phyloP scores from a whole-genome alignment of 2,888 invertebrate species.

The Neocrepidodera transversa region DNA sequence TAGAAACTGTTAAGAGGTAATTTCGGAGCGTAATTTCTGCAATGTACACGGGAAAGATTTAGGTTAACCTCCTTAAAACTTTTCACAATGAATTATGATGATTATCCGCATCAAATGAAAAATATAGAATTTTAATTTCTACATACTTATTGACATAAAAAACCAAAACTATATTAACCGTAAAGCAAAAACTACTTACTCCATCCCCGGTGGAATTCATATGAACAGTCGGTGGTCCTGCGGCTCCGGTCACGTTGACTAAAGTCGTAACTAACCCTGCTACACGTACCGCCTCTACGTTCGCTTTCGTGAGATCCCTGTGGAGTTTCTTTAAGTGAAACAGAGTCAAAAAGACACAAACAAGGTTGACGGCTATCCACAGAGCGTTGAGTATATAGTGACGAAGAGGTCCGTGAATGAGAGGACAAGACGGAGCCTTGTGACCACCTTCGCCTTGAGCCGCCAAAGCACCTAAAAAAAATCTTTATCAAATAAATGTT shows the following conservation, averaged over 20 bases:
- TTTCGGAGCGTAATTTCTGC: background rate
- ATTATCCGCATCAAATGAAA: background rate
- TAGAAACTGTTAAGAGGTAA: constrained; percentile 2
- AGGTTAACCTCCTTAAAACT: background rate
- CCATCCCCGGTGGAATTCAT: constrained; percentile 53
- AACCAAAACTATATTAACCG: no score
- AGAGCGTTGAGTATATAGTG: constrained; percentile 90
- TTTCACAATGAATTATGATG: background rate
- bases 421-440: constrained; percentile 83
- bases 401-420: constrained; percentile 85
- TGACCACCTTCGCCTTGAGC: constrained; percentile 80
- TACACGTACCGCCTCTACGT: constrained; percentile 83
- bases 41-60: background rate
- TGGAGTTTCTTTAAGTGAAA: constrained; percentile 85
- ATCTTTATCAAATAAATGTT: no score
- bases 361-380: constrained; percentile 88
- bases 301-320: constrained; percentile 81
- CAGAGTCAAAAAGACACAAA: constrained; percentile 83
- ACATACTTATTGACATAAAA: no score
- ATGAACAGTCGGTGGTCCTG: constrained; percentile 53
- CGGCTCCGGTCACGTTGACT: constrained; percentile 78
- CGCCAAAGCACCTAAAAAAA: constrained; percentile 73
- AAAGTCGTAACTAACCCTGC: constrained; percentile 83
- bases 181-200: constrained; percentile 34
- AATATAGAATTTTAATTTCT: background rate